Evolutionary conservation across 2,113 vertebrate genomes (phyloP).

Genomic region (Limanda limanda): DNA sequence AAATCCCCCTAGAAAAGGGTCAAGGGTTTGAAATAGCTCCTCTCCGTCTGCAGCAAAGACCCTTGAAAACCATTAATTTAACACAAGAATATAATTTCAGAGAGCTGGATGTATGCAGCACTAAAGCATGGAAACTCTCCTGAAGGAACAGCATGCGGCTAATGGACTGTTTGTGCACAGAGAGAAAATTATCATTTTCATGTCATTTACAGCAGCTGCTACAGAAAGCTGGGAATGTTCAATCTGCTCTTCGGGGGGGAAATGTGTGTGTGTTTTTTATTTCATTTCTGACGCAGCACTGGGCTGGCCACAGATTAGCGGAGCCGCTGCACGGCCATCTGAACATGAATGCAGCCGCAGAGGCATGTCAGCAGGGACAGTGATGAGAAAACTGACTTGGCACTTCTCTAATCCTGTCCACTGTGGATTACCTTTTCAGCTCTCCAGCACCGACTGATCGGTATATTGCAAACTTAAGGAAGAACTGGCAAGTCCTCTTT

Average conservation of each 20-base stretch:
- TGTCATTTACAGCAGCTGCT: constrained; percentile 69
- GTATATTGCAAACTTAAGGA: constrained; percentile 40
- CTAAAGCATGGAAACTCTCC: constrained; percentile 49
- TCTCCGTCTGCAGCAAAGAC: constrained; percentile 38
- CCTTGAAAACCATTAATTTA: constrained; percentile 50
- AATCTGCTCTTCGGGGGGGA: constrained; percentile 48
- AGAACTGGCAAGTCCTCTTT: constrained; percentile 26
- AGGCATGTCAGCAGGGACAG: constrained; percentile 61
- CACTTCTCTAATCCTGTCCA: constrained; percentile 74
- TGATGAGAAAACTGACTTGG: constrained; percentile 66
- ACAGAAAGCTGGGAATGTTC: constrained; percentile 44
- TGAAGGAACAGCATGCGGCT: constrained; percentile 68
- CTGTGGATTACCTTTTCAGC: constrained; percentile 59
- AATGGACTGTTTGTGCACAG: constrained; percentile 67
- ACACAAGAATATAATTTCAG: constrained; percentile 45
- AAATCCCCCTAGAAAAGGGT: constrained; percentile 24
- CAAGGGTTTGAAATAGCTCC: constrained; percentile 32
- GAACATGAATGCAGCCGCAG: constrained; percentile 60
- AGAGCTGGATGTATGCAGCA: constrained; percentile 35
- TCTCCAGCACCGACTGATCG: constrained; percentile 48
- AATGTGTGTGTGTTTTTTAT: not conserved
- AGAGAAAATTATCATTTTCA: constrained; percentile 66
- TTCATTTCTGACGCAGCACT: constrained; percentile 52
- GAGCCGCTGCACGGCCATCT: constrained; percentile 47
- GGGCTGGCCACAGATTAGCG: constrained; percentile 56